Evolutionary conservation across 2,797 vertebrate genomes (phyloP).

Genomic region (Babyrousa celebensis): DNA sequence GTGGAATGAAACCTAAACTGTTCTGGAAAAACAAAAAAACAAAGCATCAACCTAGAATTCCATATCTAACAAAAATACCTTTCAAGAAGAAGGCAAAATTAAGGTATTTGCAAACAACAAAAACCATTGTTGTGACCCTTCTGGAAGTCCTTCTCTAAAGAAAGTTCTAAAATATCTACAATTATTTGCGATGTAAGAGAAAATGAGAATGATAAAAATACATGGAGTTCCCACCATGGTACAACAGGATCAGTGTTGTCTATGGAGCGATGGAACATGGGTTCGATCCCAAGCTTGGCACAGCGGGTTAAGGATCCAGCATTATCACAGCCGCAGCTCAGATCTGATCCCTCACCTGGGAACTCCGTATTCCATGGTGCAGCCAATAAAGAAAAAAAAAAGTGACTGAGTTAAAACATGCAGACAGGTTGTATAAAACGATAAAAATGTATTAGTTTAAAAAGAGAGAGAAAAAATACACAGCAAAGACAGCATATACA

Average conservation of each 20-base stretch:
- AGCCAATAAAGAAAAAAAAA: not conserved
- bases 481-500: not conserved
- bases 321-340: no score
- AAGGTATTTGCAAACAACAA: slow-evolving; percentile 6
- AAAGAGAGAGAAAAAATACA: slow-evolving; percentile 54
- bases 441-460: not conserved
- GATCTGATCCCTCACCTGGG: no score
- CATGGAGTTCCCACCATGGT: no score
- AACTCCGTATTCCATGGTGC: no score
- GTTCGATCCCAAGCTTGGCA: no score
- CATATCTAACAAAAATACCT: slow-evolving; percentile 18
- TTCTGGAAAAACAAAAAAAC: not conserved
- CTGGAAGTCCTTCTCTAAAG: not conserved
- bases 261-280: no score
- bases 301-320: no score
- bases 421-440: slow-evolving; percentile 51
- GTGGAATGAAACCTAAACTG: not conserved
- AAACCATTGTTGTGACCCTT: not conserved
- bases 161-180: slow-evolving; percentile 54
- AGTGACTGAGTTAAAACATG: slow-evolving; percentile 37
- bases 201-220: slow-evolving; percentile 40
- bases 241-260: no score
- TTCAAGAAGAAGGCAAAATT: slow-evolving; percentile 42
- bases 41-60: not conserved
- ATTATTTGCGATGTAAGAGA: slow-evolving; percentile 62